Evolutionary conservation across 2,113 vertebrate genomes (phyloP).

Genomic region (Myiozetetes cayanensis): DNA sequence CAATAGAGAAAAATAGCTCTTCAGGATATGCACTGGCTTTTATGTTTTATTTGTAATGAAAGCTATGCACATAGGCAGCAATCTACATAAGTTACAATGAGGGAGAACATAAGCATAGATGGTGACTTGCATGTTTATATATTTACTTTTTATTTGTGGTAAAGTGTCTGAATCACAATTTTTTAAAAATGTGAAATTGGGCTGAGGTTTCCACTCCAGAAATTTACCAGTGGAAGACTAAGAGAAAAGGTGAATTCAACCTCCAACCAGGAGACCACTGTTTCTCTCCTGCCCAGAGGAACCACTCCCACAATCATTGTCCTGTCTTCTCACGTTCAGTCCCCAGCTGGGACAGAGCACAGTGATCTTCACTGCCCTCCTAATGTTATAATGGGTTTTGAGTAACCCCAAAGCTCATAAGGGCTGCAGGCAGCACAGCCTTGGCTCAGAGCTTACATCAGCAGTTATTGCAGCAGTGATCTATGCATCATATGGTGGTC

Average conservation of each 20-base stretch:
- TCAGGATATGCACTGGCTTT: neutral
- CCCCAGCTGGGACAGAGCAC: neutral
- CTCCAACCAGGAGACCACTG: neutral
- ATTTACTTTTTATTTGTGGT: conserved; percentile 38
- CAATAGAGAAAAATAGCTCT: conserved; percentile 60
- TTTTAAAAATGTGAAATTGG: neutral
- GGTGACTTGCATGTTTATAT: conserved; percentile 43
- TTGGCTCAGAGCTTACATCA: neutral
- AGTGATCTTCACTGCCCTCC: neutral
- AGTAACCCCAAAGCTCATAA: neutral
- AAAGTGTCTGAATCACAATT: neutral
- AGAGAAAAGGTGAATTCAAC: neutral
- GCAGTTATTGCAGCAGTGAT: neutral
- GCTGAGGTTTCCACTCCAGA: neutral
- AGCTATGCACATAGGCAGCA: conserved; percentile 33
- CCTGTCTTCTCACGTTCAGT: neutral
- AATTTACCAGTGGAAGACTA: neutral
- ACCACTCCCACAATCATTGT: neutral
- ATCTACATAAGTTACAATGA: conserved; percentile 55
- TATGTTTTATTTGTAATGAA: conserved; percentile 58
- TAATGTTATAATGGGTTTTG: neutral
- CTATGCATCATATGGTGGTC: neutral
- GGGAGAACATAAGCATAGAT: conserved; percentile 16
- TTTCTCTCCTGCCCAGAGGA: conserved; percentile 25
- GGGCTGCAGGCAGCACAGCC: neutral